phyloP scores from a whole-genome alignment of 2,113 vertebrate genomes.

The Pterocles gutturalis region DNA sequence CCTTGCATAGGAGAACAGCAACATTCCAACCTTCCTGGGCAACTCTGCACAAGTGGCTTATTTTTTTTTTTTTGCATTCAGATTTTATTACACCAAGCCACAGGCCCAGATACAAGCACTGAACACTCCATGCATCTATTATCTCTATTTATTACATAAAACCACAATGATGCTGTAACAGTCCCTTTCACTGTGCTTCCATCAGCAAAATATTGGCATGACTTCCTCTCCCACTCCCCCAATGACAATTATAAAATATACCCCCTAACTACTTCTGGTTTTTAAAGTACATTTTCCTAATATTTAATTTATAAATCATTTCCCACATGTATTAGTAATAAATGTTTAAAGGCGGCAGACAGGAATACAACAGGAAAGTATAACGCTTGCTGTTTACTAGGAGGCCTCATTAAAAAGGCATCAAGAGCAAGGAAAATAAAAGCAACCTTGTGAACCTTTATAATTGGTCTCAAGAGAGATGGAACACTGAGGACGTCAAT shows the following conservation, averaged over 20 bases:
- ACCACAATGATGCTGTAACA: slow-evolving; percentile 40
- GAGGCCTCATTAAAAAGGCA: slow-evolving; percentile 87
- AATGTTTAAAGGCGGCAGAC: slow-evolving; percentile 80
- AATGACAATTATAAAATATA: slow-evolving; percentile 67
- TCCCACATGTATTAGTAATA: slow-evolving; percentile 80
- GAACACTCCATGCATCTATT: neutral
- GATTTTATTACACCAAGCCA: neutral
- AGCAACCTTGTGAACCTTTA: slow-evolving; percentile 81
- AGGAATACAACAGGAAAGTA: slow-evolving; percentile 78
- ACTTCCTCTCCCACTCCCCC: slow-evolving; percentile 55
- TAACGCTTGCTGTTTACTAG: slow-evolving; percentile 74
- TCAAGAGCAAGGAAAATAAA: slow-evolving; percentile 79
- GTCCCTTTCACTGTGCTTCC: slow-evolving; percentile 46
- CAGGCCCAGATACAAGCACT: neutral
- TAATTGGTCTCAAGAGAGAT: slow-evolving; percentile 78
- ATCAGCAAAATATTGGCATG: slow-evolving; percentile 65
- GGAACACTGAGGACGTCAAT: slow-evolving; percentile 59
- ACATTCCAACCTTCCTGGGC: neutral
- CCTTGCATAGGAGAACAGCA: neutral
- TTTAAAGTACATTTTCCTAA: slow-evolving; percentile 80
- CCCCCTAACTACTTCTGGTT: slow-evolving; percentile 37
- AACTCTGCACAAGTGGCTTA: neutral
- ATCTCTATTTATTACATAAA: slow-evolving; percentile 63
- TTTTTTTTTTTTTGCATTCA: neutral
- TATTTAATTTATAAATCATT: slow-evolving; percentile 87